A percentile compares a stretch with the other conserved stretches of the same genome.
These are phyloP conservation scores for Anticlea derivata DNA, from an alignment of 2,888 invertebrate species.

Conservation along the genomic window DNA sequence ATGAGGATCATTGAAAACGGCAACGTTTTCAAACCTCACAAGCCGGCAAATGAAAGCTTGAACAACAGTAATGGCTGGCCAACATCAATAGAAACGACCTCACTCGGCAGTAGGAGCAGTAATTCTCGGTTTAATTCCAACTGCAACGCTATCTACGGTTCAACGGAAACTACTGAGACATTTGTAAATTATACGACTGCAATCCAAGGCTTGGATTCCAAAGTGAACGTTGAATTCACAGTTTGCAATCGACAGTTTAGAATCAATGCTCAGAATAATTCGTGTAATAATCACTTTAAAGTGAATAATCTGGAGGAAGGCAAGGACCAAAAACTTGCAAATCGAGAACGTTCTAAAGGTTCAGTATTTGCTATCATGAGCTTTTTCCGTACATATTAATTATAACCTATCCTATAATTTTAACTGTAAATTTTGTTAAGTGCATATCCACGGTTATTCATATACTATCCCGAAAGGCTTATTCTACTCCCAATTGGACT, in stretches of 20 bases:
- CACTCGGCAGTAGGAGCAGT: conserved; percentile 46
- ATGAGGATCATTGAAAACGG: conserved; percentile 75
- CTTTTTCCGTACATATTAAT: not conserved
- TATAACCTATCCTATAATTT: too few species aligned
- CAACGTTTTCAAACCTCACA: conserved; percentile 54
- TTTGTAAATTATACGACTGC: conserved; percentile 46
- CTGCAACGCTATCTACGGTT: conserved; percentile 48
- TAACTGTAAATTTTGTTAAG: too few species aligned
- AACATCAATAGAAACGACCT: conserved; percentile 40
- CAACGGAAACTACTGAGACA: conserved; percentile 45
- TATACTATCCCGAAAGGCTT: too few species aligned
- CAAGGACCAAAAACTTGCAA: conserved; percentile 40
- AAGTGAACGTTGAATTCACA: conserved; percentile 46
- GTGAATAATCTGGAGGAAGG: conserved; percentile 55
- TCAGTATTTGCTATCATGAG: conserved; percentile 13
- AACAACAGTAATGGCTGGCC: conserved; percentile 54
- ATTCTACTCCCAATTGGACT: too few species aligned
- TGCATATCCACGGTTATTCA: too few species aligned
- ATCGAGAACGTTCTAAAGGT: conserved; percentile 51
- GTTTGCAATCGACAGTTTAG: conserved; percentile 71
- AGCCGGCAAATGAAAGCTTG: conserved; percentile 41
- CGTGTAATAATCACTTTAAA: conserved; percentile 40
- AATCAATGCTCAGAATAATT: conserved; percentile 57
- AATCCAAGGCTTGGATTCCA: conserved; percentile 40
- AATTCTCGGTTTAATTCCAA: conserved; percentile 50